phyloP scores from a whole-genome alignment of 2,113 vertebrate genomes.

The Megaceryle torquata region DNA sequence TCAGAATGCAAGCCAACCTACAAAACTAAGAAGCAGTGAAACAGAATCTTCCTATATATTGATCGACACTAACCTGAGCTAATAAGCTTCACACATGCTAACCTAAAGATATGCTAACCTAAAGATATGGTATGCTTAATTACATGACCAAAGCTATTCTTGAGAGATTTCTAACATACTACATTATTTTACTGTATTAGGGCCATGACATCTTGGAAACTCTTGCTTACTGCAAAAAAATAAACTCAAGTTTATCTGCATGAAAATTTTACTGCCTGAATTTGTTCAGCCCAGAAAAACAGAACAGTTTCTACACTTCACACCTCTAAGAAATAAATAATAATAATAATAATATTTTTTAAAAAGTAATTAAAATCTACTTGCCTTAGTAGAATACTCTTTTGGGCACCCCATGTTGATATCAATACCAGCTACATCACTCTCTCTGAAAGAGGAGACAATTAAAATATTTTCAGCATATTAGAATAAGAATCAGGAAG shows the following conservation, averaged over 20 bases:
- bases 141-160: background rate
- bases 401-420: constrained; percentile 98
- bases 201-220: too few relatives aligned
- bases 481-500: background rate
- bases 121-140: background rate
- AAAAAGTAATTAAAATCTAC: background rate
- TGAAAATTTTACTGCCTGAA: background rate
- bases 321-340: background rate
- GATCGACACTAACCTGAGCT: too few relatives aligned
- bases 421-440: constrained; percentile 92
- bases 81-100: too few relatives aligned
- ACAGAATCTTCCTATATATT: background rate
- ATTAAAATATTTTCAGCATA: background rate
- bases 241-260: background rate
- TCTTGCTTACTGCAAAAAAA: too few relatives aligned
- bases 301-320: background rate
- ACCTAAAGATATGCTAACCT: too few relatives aligned
- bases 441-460: constrained; percentile 77
- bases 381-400: constrained; percentile 97
- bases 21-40: background rate
- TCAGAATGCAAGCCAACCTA: background rate
- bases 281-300: background rate
- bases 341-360: too few relatives aligned
- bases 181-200: background rate
- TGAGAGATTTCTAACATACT: background rate